A percentile compares a stretch with the other conserved stretches of the same genome.
These are phyloP conservation scores for Eptesicus fuscus DNA, from an alignment of 2,113 vertebrate species.

Conservation along the genomic window DNA sequence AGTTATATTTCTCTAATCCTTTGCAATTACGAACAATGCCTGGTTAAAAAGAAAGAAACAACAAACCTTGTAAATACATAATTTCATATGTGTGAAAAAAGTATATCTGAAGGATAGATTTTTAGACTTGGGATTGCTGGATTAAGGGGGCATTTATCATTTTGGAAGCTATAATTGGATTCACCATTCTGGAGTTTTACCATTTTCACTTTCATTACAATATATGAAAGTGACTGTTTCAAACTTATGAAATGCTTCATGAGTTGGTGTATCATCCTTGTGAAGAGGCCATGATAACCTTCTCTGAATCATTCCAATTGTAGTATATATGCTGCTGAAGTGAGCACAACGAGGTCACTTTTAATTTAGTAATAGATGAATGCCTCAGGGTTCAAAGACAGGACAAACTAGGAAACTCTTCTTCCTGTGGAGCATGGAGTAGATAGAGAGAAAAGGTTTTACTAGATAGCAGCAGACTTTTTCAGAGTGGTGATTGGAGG, in stretches of 20 bases:
- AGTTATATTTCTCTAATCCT: not conserved
- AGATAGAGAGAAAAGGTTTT: not conserved
- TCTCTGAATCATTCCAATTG: not conserved
- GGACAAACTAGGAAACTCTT: not conserved
- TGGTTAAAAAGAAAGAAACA: not conserved
- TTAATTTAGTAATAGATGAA: constrained; percentile 36
- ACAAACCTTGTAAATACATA: not conserved
- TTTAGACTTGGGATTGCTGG: not conserved
- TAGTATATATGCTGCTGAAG: not conserved
- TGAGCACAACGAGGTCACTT: constrained; percentile 16
- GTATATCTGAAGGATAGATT: not conserved
- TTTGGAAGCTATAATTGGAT: not conserved
- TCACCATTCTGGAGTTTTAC: not conserved
- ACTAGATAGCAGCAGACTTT: not conserved
- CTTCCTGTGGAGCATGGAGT: not conserved
- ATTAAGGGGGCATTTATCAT: not conserved
- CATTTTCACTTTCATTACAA: not conserved
- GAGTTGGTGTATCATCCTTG: not conserved
- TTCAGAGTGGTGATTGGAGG: not conserved
- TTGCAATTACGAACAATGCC: not conserved
- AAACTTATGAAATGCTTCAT: constrained; percentile 4
- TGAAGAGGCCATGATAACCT: not conserved
- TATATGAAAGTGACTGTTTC: not conserved
- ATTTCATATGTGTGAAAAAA: not conserved
- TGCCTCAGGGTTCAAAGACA: not conserved